Evolutionary conservation across 2,888 invertebrate genomes (phyloP), one percentile per base, ranked within the genome.

Genomic region (Limnephilus lunatus): DNA sequence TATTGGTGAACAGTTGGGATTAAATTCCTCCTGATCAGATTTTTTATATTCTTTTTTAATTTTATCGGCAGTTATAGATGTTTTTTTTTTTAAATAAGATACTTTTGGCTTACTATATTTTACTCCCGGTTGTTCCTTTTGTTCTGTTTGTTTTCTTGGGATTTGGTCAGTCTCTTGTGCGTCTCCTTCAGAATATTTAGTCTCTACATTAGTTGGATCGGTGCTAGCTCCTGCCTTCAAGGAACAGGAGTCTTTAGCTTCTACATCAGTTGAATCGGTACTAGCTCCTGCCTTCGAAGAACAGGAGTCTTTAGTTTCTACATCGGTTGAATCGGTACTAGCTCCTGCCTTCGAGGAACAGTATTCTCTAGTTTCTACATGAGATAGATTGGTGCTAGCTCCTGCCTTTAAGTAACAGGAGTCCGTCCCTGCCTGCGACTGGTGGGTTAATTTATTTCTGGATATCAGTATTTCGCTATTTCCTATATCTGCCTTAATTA

Each of bases 401-500:
- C 15, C 48, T 48, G 48, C 48, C 48, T 48, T 48, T 4, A 48
- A 48, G 48, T 3, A 48, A 48, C 48, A 48, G 48, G 48, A 48
- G 48, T 48, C 48, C 15, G 9, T 48, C 48, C 11, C 48, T 48
- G 3, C 48, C 48, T 12, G 11, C 44, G 4, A 48, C 48, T 48
- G 48, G 48, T 68, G 53, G 25, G 53, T 68, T 68, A 68, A 3
- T 25, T 68, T 5, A 25, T 68, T 25, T 12, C 30, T 12, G 14
- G 86, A 25, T 39, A 35, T 35, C 25, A 86, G 39, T 35, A 39
- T 86, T 86, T 86, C 30, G 15, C 44, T 44, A 86, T 39, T 86
- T 86, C 44, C 39, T 44, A n/a, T 86, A 9, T 86, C 86, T 86
- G 35, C 86, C 30, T 86, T 44, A 30, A 14, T 44, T 44, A n/a